phyloP scores from a whole-genome alignment of 1,140 invertebrate species.

The Drosophila athabasca region DNA sequence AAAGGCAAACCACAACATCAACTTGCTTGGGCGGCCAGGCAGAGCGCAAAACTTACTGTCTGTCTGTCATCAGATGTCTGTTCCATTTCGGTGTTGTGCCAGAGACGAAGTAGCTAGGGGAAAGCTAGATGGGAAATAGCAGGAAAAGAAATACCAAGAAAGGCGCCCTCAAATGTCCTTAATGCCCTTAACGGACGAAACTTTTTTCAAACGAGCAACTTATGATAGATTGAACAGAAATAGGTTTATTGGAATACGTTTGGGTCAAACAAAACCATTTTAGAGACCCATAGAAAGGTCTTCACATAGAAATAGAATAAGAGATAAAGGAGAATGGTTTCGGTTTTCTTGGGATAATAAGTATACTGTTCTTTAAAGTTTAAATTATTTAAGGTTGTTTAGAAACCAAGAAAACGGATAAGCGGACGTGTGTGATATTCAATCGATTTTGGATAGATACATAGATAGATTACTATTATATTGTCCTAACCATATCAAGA shows the following conservation, averaged over 20 bases:
- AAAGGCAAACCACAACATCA: constrained; percentile 48
- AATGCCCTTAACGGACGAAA: background rate
- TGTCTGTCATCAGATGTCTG: background rate
- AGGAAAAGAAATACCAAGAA: constrained; percentile 11
- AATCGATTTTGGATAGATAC: too few relatives aligned
- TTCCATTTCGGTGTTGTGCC: constrained; percentile 22
- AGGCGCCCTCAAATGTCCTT: constrained; percentile 24
- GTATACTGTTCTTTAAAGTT: too few relatives aligned
- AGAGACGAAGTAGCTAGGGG: background rate
- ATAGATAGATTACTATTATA: too few relatives aligned
- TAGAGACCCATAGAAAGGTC: background rate
- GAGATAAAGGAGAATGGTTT: too few relatives aligned
- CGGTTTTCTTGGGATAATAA: too few relatives aligned
- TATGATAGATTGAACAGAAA: too few relatives aligned
- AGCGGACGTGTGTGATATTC: too few relatives aligned
- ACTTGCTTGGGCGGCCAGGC: constrained; percentile 20
- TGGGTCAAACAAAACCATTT: background rate
- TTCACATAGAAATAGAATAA: background rate
- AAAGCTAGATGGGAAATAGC: constrained; percentile 20
- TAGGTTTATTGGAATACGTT: too few relatives aligned
- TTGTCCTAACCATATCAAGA: too few relatives aligned
- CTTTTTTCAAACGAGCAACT: background rate
- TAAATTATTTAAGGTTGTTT: too few relatives aligned
- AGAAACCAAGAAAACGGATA: too few relatives aligned
- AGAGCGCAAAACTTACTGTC: constrained; percentile 52